A percentile compares a stretch with the other conserved stretches of the same genome.
phyloP scores from a whole-genome alignment of 2,888 invertebrate species.

The Amiota minor region DNA sequence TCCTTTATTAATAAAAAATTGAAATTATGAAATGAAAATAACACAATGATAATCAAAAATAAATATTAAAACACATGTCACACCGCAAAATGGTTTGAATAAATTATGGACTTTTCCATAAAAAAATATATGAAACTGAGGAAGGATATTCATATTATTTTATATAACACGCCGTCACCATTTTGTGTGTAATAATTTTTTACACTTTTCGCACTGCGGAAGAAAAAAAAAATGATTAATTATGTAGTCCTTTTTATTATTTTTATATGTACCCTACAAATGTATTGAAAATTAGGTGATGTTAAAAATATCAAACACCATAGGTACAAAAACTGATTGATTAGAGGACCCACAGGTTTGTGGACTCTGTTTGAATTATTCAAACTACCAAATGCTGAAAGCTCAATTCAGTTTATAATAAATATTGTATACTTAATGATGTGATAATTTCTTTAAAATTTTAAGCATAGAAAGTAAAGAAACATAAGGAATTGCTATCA shows the following conservation, averaged over 20 bases:
- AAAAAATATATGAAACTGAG: neutral
- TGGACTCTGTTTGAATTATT: too few species aligned
- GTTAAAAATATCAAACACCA: too few species aligned
- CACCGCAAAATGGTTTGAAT: neutral
- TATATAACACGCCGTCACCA: neutral
- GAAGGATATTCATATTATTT: neutral
- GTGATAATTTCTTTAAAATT: too few species aligned
- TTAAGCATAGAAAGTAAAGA: too few species aligned
- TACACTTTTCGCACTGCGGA: neutral
- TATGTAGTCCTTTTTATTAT: neutral
- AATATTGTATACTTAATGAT: too few species aligned
- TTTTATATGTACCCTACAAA: too few species aligned
- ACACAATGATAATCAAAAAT: neutral
- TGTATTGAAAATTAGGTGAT: too few species aligned
- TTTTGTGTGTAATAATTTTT: neutral
- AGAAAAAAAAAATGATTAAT: neutral
- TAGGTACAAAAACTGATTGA: too few species aligned
- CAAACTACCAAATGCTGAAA: too few species aligned
- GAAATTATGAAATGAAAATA: neutral
- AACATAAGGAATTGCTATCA: too few species aligned
- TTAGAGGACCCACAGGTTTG: too few species aligned
- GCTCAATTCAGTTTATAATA: too few species aligned
- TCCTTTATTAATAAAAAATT: neutral
- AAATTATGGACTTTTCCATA: neutral
- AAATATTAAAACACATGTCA: constrained; percentile 13